Evolutionary conservation across 2,888 invertebrate species (phyloP).

Genomic region (Cancer borealis): DNA sequence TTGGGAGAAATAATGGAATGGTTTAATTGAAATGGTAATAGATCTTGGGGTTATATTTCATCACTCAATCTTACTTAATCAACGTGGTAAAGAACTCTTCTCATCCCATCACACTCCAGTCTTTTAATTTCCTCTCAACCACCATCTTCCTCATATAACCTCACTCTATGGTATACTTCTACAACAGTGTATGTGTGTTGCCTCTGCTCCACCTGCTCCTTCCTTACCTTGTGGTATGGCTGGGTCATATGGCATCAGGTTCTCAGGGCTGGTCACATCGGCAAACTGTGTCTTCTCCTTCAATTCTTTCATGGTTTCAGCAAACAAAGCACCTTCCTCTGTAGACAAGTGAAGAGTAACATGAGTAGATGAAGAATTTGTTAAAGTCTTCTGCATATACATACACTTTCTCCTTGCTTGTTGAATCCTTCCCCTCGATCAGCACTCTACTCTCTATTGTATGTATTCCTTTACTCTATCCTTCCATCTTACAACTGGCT

Average conservation of each 20-base stretch:
- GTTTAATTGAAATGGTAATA: background rate
- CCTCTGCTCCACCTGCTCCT: background rate
- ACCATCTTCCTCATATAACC: no score
- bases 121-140: no score
- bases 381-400: background rate
- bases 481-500: no score
- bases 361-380: background rate
- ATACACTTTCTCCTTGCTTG: no score
- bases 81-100: no score
- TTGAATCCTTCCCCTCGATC: no score
- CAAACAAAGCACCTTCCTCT: constrained; percentile 53
- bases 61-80: no score
- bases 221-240: constrained; percentile 53
- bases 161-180: no score
- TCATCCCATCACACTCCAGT: no score
- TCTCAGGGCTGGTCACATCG: constrained; percentile 38
- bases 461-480: no score
- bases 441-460: no score
- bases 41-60: no score
- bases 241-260: constrained; percentile 53
- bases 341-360: background rate
- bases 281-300: background rate
- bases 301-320: constrained; percentile 27
- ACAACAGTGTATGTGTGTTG: background rate
- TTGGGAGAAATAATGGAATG: background rate